A percentile compares a stretch with the other conserved stretches of the same genome.
phyloP scores from a whole-genome alignment of 2,113 vertebrate species.

The Clarias macrocephalus region DNA sequence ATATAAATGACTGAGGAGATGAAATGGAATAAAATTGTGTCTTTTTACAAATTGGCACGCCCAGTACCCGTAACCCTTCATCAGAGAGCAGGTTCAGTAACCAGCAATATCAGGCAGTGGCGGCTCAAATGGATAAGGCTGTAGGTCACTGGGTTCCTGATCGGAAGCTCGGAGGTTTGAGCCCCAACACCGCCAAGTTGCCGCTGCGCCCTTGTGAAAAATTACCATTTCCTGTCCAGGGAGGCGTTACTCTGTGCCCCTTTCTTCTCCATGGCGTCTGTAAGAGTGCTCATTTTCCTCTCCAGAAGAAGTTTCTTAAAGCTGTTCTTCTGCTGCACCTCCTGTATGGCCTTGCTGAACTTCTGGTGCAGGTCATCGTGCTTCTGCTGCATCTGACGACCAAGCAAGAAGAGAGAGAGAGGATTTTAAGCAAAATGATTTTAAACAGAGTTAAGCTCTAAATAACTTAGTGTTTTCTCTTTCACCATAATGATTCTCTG shows the following conservation, averaged over 20 bases:
- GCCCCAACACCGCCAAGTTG: too few species aligned
- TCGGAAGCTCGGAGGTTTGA: too few species aligned
- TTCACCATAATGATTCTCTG: constrained; percentile 81
- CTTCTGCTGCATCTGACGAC: constrained; percentile 81
- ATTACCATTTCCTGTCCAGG: constrained; percentile 42
- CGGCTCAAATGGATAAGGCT: too few species aligned
- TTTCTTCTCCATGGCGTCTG: constrained; percentile 73
- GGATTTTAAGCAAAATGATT: too few species aligned
- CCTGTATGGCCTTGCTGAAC: constrained; percentile 61
- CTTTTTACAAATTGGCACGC: too few species aligned
- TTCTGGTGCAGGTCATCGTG: constrained; percentile 78
- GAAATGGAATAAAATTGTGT: neutral
- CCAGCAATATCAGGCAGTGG: too few species aligned
- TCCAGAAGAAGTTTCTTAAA: neutral
- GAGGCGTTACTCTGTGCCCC: constrained; percentile 77
- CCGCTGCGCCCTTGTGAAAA: too few species aligned
- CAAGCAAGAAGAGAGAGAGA: neutral
- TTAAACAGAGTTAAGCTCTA: neutral
- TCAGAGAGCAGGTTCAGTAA: too few species aligned
- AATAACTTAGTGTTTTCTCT: neutral
- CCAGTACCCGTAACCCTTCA: too few species aligned
- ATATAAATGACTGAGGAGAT: neutral
- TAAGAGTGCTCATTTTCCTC: constrained; percentile 65
- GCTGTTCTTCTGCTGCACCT: neutral
- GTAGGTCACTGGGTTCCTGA: too few species aligned